phyloP scores from a whole-genome alignment of 1,140 invertebrate genomes.

The Drosophila malerkotliana region DNA sequence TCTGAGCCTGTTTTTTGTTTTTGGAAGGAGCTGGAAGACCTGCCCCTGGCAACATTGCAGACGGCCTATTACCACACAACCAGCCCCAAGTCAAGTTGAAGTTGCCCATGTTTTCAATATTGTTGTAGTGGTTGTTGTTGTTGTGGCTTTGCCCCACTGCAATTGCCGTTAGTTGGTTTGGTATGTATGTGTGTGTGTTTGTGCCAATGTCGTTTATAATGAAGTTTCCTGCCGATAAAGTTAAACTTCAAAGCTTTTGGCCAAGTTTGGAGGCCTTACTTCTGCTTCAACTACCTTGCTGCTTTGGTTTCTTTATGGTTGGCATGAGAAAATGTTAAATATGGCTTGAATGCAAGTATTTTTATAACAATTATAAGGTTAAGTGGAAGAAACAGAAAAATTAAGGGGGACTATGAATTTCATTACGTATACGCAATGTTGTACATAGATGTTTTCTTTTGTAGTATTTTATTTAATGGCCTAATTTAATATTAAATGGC shows the following conservation, averaged over 20 bases:
- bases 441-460: neutral
- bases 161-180: constrained; percentile 22
- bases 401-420: neutral
- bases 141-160: constrained; percentile 17
- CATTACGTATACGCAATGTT: neutral
- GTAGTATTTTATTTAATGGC: too few relatives aligned
- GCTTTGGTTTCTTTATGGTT: constrained; percentile 19
- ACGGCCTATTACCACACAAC: constrained; percentile 58
- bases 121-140: constrained; percentile 31
- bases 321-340: constrained; percentile 53
- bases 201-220: constrained; percentile 81
- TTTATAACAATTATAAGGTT: neutral
- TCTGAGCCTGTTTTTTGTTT: neutral
- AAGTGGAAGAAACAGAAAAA: neutral
- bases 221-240: constrained; percentile 80
- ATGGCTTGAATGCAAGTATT: constrained; percentile 48
- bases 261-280: constrained; percentile 28
- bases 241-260: constrained; percentile 67
- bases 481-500: too few relatives aligned
- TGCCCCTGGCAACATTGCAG: constrained; percentile 52
- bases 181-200: constrained; percentile 43
- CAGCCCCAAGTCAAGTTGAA: constrained; percentile 53
- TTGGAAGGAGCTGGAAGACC: constrained; percentile 11
- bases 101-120: constrained; percentile 43
- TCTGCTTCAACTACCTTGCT: constrained; percentile 6